Percentiles rank a stretch among this genome's conserved stretches.
Conservation (phyloP, 2,797 vertebrate species). For the Fratercula arctica region DNA sequence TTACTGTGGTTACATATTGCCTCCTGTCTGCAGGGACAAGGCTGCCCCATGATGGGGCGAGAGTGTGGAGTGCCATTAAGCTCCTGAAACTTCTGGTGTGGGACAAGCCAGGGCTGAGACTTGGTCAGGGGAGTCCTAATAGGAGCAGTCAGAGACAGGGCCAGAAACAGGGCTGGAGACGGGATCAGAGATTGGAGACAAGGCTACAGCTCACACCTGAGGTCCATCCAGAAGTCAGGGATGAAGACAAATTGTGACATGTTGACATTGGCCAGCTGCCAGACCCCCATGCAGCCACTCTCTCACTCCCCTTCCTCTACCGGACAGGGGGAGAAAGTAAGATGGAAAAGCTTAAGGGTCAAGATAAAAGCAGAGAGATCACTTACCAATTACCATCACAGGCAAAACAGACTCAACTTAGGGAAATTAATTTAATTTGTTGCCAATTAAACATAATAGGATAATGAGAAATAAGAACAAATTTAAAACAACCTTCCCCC, state of each 20-base stretch:
- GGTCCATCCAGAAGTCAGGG: background rate
- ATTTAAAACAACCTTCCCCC: background rate
- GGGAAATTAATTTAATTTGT: background rate
- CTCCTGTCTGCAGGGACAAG: background rate
- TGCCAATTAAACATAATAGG: background rate
- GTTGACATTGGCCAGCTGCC: background rate
- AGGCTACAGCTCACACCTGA: background rate
- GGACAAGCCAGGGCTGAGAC: background rate
- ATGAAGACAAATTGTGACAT: background rate
- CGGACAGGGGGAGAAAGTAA: background rate
- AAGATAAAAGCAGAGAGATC: background rate
- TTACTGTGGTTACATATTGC: background rate
- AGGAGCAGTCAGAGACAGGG: background rate
- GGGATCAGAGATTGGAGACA: background rate
- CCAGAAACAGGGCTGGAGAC: background rate
- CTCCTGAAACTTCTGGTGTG: background rate
- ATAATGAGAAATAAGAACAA: background rate
- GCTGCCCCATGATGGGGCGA: accelerated
- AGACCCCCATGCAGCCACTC: background rate
- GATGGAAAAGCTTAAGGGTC: background rate
- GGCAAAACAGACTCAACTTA: background rate
- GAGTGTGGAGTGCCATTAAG: accelerated
- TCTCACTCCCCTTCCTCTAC: background rate
- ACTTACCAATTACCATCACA: background rate
- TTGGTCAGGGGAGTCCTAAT: background rate